A percentile compares a stretch with the other conserved stretches of the same genome.
These are phyloP conservation scores for Myanophis thanlyinensis DNA, from an alignment of 2,113 vertebrate genomes.

Conservation along the genomic window DNA sequence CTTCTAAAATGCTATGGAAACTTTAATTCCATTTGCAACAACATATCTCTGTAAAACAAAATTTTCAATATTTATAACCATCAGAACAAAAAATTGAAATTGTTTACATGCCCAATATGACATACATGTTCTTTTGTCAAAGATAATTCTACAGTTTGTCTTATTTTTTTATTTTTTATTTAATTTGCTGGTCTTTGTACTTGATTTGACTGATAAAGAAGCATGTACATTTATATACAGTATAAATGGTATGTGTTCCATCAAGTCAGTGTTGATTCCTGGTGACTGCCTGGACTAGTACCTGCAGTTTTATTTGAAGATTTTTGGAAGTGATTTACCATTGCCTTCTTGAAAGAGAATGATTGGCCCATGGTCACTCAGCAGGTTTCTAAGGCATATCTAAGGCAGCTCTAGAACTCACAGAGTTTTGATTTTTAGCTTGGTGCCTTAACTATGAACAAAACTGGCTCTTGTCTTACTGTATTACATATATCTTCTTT, in stretches of 20 bases:
- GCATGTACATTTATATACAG: neutral
- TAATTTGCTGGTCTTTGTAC: neutral
- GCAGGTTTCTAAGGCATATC: neutral
- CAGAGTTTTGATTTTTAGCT: neutral
- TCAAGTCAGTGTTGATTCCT: neutral
- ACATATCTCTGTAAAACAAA: neutral
- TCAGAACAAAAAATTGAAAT: neutral
- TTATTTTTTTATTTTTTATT: neutral
- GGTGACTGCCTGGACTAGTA: neutral
- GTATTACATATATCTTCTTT: neutral
- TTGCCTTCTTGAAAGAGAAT: neutral
- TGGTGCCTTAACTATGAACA: neutral
- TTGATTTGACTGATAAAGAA: neutral
- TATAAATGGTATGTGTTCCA: neutral
- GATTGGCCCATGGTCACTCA: neutral
- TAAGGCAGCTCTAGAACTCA: neutral
- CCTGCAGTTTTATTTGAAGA: neutral
- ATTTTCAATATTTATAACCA: neutral
- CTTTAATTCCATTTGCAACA: neutral
- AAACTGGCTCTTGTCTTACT: neutral
- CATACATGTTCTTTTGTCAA: neutral
- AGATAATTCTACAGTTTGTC: neutral
- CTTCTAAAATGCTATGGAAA: neutral
- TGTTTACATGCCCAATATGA: neutral
- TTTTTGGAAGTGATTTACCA: neutral